Percentiles rank a stretch among this genome's conserved stretches.
phyloP scores from a whole-genome alignment of 2,113 vertebrate genomes.

The Smithornis capensis region DNA sequence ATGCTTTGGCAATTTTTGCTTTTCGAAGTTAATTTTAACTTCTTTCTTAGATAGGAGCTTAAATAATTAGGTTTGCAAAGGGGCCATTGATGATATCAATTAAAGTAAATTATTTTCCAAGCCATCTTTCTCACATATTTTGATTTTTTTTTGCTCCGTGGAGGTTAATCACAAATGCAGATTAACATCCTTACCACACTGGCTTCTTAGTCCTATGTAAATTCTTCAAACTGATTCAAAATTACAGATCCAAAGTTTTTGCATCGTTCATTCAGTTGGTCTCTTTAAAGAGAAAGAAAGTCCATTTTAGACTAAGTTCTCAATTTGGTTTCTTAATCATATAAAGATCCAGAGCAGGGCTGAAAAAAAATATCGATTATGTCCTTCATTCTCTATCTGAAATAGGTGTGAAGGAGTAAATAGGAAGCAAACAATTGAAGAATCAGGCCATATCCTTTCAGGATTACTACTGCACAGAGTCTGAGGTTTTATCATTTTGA shows the following conservation, averaged over 20 bases:
- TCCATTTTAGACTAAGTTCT: neutral
- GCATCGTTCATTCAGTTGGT: neutral
- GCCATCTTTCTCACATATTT: neutral
- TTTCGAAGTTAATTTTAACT: neutral
- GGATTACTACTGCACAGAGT: neutral
- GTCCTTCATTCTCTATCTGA: neutral
- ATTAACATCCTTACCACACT: neutral
- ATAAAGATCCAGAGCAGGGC: neutral
- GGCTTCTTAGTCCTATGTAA: neutral
- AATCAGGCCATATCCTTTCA: neutral
- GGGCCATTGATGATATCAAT: neutral
- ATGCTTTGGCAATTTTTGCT: neutral
- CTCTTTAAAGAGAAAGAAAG: neutral
- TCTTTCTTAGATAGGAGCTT: neutral
- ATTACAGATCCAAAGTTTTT: neutral
- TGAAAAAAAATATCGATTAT: neutral
- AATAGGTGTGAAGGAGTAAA: neutral
- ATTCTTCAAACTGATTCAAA: neutral
- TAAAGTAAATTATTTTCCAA: neutral
- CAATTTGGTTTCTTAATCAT: neutral
- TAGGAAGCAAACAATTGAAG: neutral
- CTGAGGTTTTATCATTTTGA: neutral
- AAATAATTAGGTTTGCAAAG: neutral
- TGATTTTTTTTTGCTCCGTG: neutral
- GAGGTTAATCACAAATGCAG: neutral